A percentile compares a stretch with the other conserved stretches of the same genome.
These are phyloP conservation scores for Psittacula derbiana DNA, from an alignment of 2,797 vertebrate species.

Conservation along the genomic window DNA sequence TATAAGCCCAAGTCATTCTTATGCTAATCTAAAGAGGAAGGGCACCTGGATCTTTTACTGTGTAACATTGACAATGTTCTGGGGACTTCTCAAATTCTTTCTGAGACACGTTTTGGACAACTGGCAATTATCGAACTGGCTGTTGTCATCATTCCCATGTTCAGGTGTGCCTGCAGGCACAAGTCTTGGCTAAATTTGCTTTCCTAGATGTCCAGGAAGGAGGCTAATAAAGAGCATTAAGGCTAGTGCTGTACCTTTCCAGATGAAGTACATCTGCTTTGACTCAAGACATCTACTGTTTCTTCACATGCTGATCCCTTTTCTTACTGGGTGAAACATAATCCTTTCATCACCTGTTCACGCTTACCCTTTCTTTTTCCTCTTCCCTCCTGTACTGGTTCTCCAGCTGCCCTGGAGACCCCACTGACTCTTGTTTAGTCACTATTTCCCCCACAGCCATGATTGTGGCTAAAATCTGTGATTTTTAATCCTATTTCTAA, in stretches of 20 bases:
- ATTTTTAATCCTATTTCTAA: conserved; percentile 34
- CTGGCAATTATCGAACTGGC: background rate
- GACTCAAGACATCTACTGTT: background rate
- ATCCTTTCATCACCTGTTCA: background rate
- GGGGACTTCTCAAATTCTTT: background rate
- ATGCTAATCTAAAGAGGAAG: background rate
- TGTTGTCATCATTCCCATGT: background rate
- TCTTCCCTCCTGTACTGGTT: background rate
- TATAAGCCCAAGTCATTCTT: background rate
- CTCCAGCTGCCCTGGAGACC: background rate
- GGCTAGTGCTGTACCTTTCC: background rate
- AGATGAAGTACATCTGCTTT: background rate
- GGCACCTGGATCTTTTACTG: background rate
- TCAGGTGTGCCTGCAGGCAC: background rate
- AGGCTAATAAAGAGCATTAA: background rate
- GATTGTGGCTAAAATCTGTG: background rate
- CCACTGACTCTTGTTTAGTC: background rate
- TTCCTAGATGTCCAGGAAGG: background rate
- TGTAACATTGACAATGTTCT: background rate
- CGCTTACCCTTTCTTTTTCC: background rate
- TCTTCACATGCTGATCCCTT: background rate
- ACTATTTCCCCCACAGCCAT: background rate
- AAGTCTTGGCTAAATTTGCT: background rate
- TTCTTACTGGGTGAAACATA: background rate
- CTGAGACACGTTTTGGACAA: background rate